Base-by-base conservation (phyloP, 2,797 vertebrate genomes). In the Danionella dracula region DNA sequence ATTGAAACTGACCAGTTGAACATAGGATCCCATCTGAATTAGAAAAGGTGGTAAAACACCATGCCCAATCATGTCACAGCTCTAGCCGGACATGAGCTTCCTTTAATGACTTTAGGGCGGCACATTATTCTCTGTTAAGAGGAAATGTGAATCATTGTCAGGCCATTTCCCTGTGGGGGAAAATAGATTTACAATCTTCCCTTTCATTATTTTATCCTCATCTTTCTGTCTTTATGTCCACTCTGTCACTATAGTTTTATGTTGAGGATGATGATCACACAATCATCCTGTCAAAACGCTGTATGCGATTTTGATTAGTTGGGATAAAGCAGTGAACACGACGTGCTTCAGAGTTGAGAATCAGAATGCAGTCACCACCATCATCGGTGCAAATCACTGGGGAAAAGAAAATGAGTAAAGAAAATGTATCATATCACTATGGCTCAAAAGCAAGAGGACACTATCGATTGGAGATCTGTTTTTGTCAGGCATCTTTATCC, bases 401-500 rank as follows among this genome's bases (percentile, higher is more conserved):
- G 10, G 16, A 31, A 49, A 41, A n/a, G 32, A 4, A 19, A 42
- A 10, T 15, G 45, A 29, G 49, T 56, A 35, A 55, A 49, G 46
- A 55, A 71, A 68, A 62, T 53, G 55, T 54, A 65, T 75, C 55
- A 41, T 13, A 49, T 67, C 56, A 62, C 31, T 38, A 21, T 46
- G 57, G 49, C 55, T 40, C 44, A 53, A 53, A 66, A 49, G 37
- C 41, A 70, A 40, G 31, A 64, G 45, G 48, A 63, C 54, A 63
- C 38, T 56, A 73, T 76, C 29, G 74, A 70, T 70, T 57, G 19
- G 17, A 67, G 57, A 72, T 85, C 81, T 80, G 86, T 82, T 81
- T 78, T 78, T 82, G 77, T 83, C 75, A 71, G 80, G 0, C 57
- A 79, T 85, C 79, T 81, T 73, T 85, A 82, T 83, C 83, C 87